These are phyloP conservation scores for Eulithis testata DNA, from an alignment of 2,888 invertebrate genomes.

Conservation along the genomic window DNA sequence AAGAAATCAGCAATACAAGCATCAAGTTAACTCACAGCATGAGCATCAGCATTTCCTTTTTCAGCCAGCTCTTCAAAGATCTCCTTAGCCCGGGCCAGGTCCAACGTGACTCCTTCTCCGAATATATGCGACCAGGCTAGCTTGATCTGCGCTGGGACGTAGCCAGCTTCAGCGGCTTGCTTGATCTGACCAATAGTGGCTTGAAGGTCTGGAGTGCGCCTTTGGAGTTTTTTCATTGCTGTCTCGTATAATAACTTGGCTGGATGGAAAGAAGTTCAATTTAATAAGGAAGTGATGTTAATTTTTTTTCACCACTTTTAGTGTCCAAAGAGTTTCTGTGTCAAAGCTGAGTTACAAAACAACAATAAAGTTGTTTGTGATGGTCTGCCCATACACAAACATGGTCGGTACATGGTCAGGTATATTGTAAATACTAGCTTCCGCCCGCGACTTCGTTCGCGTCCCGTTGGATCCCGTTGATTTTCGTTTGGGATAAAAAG, in stretches of 20 bases:
- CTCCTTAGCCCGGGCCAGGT: conserved; percentile 89
- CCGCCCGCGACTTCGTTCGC: no score
- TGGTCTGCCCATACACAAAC: no score
- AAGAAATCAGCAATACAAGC: no score
- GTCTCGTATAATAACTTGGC: conserved; percentile 90
- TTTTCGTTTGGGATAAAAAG: no score
- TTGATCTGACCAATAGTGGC: conserved; percentile 91
- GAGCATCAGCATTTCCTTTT: conserved; percentile 93
- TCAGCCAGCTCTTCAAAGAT: conserved; percentile 91
- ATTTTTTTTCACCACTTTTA: no score
- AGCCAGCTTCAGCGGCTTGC: conserved; percentile 92
- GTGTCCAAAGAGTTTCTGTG: no score
- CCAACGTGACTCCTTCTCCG: conserved; percentile 91
- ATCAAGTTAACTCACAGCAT: conserved; percentile 86
- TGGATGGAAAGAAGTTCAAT: conserved; percentile 50
- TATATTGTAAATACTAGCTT: no score
- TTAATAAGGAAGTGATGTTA: no score
- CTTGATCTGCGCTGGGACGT: conserved; percentile 91
- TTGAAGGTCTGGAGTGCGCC: conserved; percentile 89
- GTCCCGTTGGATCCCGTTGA: no score
- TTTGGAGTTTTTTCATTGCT: conserved; percentile 88
- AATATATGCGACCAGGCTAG: conserved; percentile 95
- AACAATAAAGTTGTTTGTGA: no score
- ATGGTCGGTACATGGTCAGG: no score
- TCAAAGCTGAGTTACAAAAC: no score